Conservation (phyloP, 2,888 invertebrate genomes). For the Cosmia trapezina region DNA sequence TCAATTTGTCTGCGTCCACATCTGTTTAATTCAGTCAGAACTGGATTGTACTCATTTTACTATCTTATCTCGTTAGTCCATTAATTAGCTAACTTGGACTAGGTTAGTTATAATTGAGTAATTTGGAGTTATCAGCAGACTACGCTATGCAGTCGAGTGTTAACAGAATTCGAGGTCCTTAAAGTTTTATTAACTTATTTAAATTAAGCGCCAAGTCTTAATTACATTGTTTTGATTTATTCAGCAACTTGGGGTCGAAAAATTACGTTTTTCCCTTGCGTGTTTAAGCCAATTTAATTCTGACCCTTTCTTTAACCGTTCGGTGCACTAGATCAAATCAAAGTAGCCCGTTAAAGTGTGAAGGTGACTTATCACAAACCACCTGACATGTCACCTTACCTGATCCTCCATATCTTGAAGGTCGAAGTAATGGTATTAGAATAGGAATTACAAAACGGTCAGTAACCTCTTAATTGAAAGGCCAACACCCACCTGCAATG, state of each 20-base stretch:
- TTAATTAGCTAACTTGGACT: constrained; percentile 23
- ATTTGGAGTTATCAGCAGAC: neutral
- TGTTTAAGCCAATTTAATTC: constrained; percentile 25
- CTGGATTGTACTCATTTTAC: constrained; percentile 24
- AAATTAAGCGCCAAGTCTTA: constrained; percentile 12
- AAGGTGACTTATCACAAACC: constrained; percentile 47
- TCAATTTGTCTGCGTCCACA: constrained; percentile 39
- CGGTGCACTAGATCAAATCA: constrained; percentile 24
- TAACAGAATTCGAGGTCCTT: neutral
- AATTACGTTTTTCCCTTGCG: constrained; percentile 17
- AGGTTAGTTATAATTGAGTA: constrained; percentile 17
- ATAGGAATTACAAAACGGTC: constrained; percentile 53
- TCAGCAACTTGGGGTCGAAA: constrained; percentile 2
- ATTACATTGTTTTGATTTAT: constrained; percentile 33
- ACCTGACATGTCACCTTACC: constrained; percentile 37
- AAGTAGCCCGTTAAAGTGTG: constrained; percentile 28
- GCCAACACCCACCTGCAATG: constrained; percentile 68
- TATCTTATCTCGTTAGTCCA: constrained; percentile 35
- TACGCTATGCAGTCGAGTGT: neutral
- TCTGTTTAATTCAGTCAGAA: constrained; percentile 16
- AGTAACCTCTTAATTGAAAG: constrained; percentile 69
- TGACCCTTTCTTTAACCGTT: constrained; percentile 22
- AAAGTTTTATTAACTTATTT: constrained; percentile 3
- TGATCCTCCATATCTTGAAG: constrained; percentile 46
- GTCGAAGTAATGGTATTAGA: constrained; percentile 47